Evolutionary conservation across 2,888 invertebrate genomes (phyloP).

Genomic region (Rotaria socialis): DNA sequence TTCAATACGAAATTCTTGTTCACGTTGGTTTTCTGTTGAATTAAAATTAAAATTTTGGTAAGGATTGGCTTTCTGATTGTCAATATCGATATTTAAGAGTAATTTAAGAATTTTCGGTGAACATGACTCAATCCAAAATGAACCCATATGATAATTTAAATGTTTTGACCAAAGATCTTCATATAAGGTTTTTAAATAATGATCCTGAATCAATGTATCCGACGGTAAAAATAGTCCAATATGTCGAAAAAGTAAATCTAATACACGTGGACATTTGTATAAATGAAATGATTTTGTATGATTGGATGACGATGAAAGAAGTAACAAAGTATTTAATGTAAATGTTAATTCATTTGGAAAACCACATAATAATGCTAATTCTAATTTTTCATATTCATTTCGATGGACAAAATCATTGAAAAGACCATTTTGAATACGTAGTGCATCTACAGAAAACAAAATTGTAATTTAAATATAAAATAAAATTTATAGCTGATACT

Average conservation of each 20-base stretch:
- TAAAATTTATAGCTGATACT: no score
- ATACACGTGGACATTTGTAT: conserved; percentile 76
- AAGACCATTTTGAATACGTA: neutral
- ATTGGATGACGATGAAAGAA: conserved; percentile 86
- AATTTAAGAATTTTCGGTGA: neutral
- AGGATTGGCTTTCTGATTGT: neutral
- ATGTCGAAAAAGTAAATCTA: conserved; percentile 84
- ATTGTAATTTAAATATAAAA: no score
- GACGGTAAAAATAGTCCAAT: conserved; percentile 74
- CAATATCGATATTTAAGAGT: neutral
- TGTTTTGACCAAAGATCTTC: conserved; percentile 40
- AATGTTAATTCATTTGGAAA: conserved; percentile 46
- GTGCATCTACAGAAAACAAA: neutral
- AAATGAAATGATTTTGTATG: conserved; percentile 73
- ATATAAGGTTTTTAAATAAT: conserved; percentile 39
- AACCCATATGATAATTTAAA: neutral
- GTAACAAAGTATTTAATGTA: conserved; percentile 49
- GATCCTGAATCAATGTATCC: neutral
- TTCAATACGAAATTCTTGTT: conserved; percentile 40
- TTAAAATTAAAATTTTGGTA: conserved; percentile 6
- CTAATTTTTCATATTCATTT: conserved; percentile 44
- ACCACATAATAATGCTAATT: conserved; percentile 42
- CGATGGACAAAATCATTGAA: conserved; percentile 13
- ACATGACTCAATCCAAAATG: neutral
- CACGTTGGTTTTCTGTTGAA: neutral